Conservation (phyloP, 2,888 invertebrate genomes). For the Dryobota labecula region DNA sequence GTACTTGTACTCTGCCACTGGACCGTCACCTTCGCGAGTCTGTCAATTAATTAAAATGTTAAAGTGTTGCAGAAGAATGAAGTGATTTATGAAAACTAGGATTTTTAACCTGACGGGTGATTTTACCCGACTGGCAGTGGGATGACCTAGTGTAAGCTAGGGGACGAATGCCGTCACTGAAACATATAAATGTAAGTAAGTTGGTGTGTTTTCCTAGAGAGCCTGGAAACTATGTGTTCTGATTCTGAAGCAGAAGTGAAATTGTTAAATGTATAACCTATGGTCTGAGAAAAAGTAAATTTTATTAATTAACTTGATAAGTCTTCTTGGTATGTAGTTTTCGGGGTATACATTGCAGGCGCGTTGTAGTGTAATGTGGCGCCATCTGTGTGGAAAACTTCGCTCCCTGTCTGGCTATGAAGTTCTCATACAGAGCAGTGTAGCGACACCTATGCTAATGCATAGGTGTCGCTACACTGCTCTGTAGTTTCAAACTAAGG, state of each 20-base stretch:
- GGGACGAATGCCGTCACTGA: neutral
- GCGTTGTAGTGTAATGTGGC: neutral
- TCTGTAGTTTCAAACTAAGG: neutral
- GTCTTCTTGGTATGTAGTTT: neutral
- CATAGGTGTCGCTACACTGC: conserved; percentile 19
- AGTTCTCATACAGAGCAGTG: neutral
- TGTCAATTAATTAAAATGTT: conserved; percentile 42
- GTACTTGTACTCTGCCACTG: conserved; percentile 95
- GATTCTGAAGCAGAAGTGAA: neutral
- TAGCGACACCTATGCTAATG: too few relatives aligned
- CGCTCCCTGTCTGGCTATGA: too few relatives aligned
- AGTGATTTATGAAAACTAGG: neutral
- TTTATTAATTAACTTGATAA: neutral
- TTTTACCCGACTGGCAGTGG: neutral
- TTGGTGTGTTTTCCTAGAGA: neutral
- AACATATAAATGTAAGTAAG: neutral
- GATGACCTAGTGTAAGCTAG: neutral
- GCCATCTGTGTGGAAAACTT: conserved; percentile 16
- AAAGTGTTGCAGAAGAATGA: neutral
- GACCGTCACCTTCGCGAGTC: conserved; percentile 93
- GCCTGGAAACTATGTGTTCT: neutral
- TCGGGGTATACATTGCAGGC: neutral
- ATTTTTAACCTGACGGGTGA: neutral
- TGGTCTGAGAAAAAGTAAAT: neutral
- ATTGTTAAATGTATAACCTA: neutral